Base-by-base conservation (phyloP, 2,888 invertebrate species). In the Agrochola lota region DNA sequence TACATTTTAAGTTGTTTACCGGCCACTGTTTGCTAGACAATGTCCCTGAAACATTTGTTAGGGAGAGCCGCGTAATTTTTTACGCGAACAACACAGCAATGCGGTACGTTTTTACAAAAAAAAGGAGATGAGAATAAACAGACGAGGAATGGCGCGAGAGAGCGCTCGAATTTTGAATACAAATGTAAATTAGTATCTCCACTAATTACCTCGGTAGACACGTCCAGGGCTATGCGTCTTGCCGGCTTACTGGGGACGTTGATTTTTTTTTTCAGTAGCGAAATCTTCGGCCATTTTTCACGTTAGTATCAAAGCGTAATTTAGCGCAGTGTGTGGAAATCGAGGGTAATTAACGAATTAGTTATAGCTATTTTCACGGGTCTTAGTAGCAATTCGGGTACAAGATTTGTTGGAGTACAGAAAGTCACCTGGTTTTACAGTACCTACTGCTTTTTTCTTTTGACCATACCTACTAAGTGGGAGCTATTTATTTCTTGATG, bases 131-230 rank as follows among this genome's bases (percentile, higher is more conserved):
- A 96, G 94, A 96, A 96, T 96, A 96, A 96, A 96, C 96, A 96
- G 96, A 96, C 95, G 95, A 94, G 94, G 95, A 96, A 96, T 94
- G 94, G 96, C 95, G 94, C 94, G 95, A 94, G 94, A 94, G 94
- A 92, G 91, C 93, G 95, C 96, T 96, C 96, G 97, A 97, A 97
- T 97, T 96, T 97, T 97, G 96, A 97, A 97, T 97, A 97, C 97
- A 97, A 97, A 97, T 97, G 97, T 97, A 97, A 97, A 97, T 97
- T 97, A 96, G 96, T 96, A 96, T 95, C 96, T 95, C 95, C 94
- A 95, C 96, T 97, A 97, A 97, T 97, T 97, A 97, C 96, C 95
- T 92, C 90, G 90, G 94, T 94, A 94, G 95, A 95, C 95, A 94
- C 96, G 95, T 95, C 91, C 94, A 91, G 93, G 94, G 96, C 95